phyloP scores from a whole-genome alignment of 1,140 invertebrate species.

The Bombus consobrinus region DNA sequence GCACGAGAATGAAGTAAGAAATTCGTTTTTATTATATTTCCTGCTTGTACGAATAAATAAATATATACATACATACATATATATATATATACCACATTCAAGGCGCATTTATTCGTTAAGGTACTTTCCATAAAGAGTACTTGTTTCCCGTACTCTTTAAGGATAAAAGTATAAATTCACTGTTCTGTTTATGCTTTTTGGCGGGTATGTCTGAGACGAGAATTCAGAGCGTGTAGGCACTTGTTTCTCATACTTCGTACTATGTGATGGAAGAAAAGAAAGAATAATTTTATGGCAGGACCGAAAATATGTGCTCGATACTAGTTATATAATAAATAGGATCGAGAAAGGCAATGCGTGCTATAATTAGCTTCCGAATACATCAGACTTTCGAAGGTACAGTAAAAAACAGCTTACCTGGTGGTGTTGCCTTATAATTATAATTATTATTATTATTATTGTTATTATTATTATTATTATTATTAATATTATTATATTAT shows the following conservation, averaged over 20 bases:
- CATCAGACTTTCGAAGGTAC: conserved; percentile 43
- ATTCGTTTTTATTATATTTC: conserved; percentile 33
- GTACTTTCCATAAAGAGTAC: not conserved
- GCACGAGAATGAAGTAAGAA: not conserved
- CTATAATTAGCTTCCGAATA: conserved; percentile 64
- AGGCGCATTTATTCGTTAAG: conserved; percentile 47
- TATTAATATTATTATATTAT: conserved; percentile 30
- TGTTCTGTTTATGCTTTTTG: conserved; percentile 20
- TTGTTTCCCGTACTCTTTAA: not conserved
- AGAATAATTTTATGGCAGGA: conserved; percentile 58
- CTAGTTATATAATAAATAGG: conserved; percentile 65
- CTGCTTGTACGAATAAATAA: conserved; percentile 32
- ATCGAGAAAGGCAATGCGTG: conserved; percentile 60
- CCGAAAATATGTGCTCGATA: conserved; percentile 61
- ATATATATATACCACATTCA: conserved; percentile 17
- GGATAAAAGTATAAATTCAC: not conserved
- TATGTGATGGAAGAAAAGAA: conserved; percentile 53
- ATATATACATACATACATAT: not conserved
- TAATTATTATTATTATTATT: conserved; percentile 26
- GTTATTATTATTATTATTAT: conserved; percentile 35
- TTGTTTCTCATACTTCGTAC: conserved; percentile 63
- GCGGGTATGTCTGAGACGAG: conserved; percentile 21
- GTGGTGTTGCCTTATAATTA: conserved; percentile 40
- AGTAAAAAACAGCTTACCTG: conserved; percentile 45
- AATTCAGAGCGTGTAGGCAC: conserved; percentile 54